These are phyloP conservation scores for Vultur gryphus DNA, from an alignment of 2,797 vertebrate genomes.

Conservation along the genomic window DNA sequence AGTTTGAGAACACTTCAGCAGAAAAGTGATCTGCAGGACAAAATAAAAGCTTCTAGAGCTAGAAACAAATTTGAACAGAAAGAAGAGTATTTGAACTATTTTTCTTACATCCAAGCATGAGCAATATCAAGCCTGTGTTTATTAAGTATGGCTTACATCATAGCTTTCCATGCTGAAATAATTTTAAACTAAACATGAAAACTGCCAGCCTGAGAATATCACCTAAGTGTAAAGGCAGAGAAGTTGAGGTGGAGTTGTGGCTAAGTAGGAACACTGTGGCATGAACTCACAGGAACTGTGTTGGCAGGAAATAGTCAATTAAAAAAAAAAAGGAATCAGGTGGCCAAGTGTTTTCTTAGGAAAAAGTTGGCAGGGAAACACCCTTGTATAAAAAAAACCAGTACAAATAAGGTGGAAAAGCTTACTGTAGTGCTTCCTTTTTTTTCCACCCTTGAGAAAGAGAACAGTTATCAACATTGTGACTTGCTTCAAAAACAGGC, in stretches of 20 bases:
- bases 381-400: neutral
- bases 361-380: constrained; percentile 13
- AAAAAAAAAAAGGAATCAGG: neutral
- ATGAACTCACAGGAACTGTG: neutral
- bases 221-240: neutral
- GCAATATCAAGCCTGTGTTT: neutral
- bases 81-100: neutral
- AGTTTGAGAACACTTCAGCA: neutral
- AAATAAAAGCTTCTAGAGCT: neutral
- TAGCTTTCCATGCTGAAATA: neutral
- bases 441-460: neutral
- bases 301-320: neutral
- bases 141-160: neutral
- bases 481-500: neutral
- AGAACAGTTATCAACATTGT: neutral
- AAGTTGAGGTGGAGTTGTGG: neutral
- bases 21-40: neutral
- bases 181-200: neutral
- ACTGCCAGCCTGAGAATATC: neutral
- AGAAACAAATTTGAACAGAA: neutral
- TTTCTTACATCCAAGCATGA: neutral
- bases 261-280: neutral
- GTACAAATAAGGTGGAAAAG: neutral
- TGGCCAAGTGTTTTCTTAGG: constrained; percentile 1
- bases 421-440: neutral